Percentiles rank a stretch among this genome's conserved stretches.
Evolutionary conservation across 2,888 invertebrate genomes (phyloP).

Genomic region (Aphidoletes aphidimyza): DNA sequence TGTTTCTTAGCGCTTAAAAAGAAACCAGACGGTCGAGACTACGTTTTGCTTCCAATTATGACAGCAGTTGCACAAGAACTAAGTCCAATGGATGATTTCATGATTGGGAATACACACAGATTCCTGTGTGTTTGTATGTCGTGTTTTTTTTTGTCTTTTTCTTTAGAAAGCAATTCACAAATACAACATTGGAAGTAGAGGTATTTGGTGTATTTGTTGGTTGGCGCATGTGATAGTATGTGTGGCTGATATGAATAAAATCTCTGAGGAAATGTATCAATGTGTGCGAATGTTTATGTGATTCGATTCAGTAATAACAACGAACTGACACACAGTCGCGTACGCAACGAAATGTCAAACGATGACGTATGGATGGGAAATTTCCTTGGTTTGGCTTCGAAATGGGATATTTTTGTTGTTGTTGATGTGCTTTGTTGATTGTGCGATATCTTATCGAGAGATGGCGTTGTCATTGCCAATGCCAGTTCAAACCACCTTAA

Average conservation of each 20-base stretch:
- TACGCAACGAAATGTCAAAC: background rate
- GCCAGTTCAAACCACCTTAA: slow-evolving; percentile 19
- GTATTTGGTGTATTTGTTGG: no score
- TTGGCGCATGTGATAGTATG: background rate
- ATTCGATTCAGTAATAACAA: background rate
- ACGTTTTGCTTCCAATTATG: slow-evolving; percentile 50
- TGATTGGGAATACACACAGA: slow-evolving; percentile 47
- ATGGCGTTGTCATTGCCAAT: background rate
- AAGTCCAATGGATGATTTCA: slow-evolving; percentile 52
- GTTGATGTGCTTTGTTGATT: background rate
- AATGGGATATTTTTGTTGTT: slow-evolving; percentile 26
- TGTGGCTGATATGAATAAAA: background rate
- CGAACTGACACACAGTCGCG: background rate
- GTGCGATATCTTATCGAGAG: background rate
- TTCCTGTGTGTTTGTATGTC: background rate
- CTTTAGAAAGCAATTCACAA: background rate
- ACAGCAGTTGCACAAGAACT: slow-evolving; percentile 53
- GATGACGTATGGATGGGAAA: slow-evolving; percentile 6
- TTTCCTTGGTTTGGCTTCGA: background rate
- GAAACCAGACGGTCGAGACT: background rate
- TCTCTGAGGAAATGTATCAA: background rate
- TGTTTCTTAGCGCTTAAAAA: background rate
- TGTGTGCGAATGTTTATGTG: slow-evolving; percentile 33
- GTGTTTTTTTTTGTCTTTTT: no score
- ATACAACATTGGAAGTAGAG: no score